Evolutionary conservation across 1,140 invertebrate genomes (phyloP), one percentile per base, ranked within the genome.

Genomic region (Hycleus cichorii): DNA sequence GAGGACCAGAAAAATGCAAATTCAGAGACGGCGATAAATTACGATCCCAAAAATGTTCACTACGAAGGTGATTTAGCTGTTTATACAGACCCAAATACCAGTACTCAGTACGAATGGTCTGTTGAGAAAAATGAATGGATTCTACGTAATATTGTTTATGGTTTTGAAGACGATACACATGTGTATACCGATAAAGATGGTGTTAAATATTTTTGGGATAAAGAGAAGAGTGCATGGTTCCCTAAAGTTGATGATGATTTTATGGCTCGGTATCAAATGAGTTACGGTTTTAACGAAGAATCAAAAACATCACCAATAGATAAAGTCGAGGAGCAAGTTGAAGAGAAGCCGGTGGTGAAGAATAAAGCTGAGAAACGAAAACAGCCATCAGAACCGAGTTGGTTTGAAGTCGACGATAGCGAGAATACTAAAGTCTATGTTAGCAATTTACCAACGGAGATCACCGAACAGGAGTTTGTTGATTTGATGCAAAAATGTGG

Each of bases 351-450:
- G 32, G 32, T 32, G 32, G 32, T 32, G 25, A 57, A 56, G 62
- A 46, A 55, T 47, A 65, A 59, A 48, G 63, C 57, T 26, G 62
- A 66, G 38, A 79, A 79, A 65, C 69, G 76, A 4, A 79, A 79
- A 68, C 18, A 18, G 1, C 64, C 64, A 8, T 65, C 74, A 39
- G 80, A 80, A 53, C 76, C 78, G 54, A 80, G 86, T 57, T 99
- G 97, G 97, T 98, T 99, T 79, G 88, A 98, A 45, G 75, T 94
- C 10, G 87, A 95, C 65, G 89, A 95, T 48, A 80, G 87, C n/a
- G 88, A 90, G 66, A 98, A 97, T 68, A 96, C 93, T 1, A 96
- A 97, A 76, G 94, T 99, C 1, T 99, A 99, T 80, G 93, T 99
- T 1, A 87, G 87, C 5, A 93, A 95, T 72, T 79, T 99, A 58